These are phyloP conservation scores for Pristionchus fissidentatus DNA, from an alignment of 2,888 invertebrate species.

Conservation along the genomic window DNA sequence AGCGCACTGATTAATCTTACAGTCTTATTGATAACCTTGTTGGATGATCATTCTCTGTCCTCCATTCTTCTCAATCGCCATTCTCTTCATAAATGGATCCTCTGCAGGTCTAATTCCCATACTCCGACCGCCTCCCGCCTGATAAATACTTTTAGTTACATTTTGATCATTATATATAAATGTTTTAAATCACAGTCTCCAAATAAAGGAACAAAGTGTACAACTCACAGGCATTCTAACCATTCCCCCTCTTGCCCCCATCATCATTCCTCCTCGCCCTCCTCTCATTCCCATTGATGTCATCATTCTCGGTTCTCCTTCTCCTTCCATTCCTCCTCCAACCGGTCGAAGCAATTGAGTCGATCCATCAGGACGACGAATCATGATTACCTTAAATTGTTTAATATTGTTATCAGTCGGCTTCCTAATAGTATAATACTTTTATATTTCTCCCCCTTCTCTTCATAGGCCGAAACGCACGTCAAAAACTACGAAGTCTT, in stretches of 20 bases:
- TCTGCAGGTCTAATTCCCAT: constrained; percentile 42
- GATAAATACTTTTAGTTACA: background rate
- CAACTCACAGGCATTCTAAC: constrained; percentile 36
- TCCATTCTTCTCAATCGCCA: constrained; percentile 25
- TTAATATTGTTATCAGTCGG: background rate
- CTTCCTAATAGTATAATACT: too few species aligned
- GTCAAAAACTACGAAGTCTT: too few species aligned
- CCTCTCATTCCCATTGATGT: constrained; percentile 10
- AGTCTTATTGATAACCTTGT: background rate
- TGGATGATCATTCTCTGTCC: constrained; percentile 24
- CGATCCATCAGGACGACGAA: constrained; percentile 53
- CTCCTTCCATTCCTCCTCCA: background rate
- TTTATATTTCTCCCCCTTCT: too few species aligned
- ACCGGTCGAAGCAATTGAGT: constrained; percentile 54
- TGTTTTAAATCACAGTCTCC: background rate
- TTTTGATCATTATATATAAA: background rate
- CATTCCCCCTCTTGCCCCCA: constrained; percentile 11
- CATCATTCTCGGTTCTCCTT: background rate
- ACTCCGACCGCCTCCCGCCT: constrained; percentile 10
- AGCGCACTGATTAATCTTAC: too few species aligned
- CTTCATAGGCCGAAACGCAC: too few species aligned
- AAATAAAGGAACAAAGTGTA: background rate
- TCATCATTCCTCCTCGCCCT: constrained; percentile 23
- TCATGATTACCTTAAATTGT: constrained; percentile 48
- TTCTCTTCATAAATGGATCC: constrained; percentile 48